Conservation (phyloP, 2,113 vertebrate genomes). For the Syrrhaptes paradoxus region DNA sequence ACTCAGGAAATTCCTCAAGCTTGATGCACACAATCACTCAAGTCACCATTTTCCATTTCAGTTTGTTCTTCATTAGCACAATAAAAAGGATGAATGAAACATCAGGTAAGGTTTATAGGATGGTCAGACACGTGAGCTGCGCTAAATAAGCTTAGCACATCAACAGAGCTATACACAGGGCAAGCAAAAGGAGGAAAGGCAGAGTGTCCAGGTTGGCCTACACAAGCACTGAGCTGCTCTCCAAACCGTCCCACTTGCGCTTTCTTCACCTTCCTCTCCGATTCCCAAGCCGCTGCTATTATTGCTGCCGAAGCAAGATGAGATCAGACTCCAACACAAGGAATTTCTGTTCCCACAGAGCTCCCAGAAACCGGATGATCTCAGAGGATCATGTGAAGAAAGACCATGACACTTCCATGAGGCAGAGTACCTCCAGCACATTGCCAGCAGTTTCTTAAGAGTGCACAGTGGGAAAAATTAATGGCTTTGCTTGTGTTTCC, state of each 20-base stretch:
- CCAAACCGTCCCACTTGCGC: neutral
- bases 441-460: constrained; percentile 58
- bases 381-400: constrained; percentile 69
- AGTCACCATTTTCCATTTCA: neutral
- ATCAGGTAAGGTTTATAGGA: neutral
- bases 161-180: neutral
- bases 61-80: neutral
- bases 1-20: constrained; percentile 15
- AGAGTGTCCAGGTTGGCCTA: neutral
- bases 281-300: constrained; percentile 37
- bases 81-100: neutral
- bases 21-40: neutral
- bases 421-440: constrained; percentile 46
- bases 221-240: neutral
- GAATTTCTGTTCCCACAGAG: constrained; percentile 72
- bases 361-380: constrained; percentile 69
- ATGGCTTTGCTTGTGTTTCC: constrained; percentile 60
- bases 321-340: constrained; percentile 16
- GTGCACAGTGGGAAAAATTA: constrained; percentile 69
- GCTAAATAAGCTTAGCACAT: neutral
- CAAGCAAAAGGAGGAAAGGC: neutral
- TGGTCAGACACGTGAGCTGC: rapidly evolving
- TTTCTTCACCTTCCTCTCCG: neutral
- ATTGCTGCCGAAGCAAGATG: constrained; percentile 24
- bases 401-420: constrained; percentile 68